These are phyloP conservation scores for Euspilapteryx auroguttella DNA, from an alignment of 2,888 invertebrate genomes.

Conservation along the genomic window DNA sequence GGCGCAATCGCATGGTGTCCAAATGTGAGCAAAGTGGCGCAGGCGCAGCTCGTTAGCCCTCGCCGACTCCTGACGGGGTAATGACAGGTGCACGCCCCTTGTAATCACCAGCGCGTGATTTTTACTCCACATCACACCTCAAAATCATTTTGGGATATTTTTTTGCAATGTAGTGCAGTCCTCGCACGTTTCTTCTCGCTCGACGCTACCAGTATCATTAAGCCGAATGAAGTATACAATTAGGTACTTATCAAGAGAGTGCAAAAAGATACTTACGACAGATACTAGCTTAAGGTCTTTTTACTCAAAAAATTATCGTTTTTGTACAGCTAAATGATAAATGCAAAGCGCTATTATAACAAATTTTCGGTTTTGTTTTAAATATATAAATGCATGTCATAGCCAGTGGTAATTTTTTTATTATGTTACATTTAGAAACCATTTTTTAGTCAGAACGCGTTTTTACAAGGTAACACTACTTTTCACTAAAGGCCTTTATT, in stretches of 20 bases:
- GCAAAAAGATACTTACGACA: conserved; percentile 25
- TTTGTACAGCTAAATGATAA: no score
- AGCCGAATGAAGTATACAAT: conserved; percentile 28
- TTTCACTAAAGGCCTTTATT: no score
- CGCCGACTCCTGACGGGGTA: conserved; percentile 25
- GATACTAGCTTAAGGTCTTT: no score
- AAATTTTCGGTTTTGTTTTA: no score
- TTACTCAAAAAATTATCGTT: no score
- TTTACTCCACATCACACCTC: conserved; percentile 42
- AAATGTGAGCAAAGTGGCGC: conserved; percentile 10
- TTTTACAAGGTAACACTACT: no score
- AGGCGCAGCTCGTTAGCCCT: conserved; percentile 26
- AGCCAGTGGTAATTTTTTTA: no score
- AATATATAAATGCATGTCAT: no score
- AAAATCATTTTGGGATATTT: conserved; percentile 32
- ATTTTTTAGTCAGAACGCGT: no score
- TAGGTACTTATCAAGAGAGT: conserved; percentile 23
- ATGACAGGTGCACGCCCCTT: conserved; percentile 42
- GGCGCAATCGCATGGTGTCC: no score
- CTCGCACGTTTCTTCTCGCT: conserved; percentile 24
- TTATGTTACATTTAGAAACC: no score
- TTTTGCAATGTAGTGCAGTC: conserved; percentile 37
- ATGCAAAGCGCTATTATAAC: no score
- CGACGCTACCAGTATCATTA: conserved; percentile 44
- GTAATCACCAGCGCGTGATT: conserved; percentile 36